Evolutionary conservation across 2,113 vertebrate species (phyloP).

Genomic region (Ptilonorhynchus violaceus): DNA sequence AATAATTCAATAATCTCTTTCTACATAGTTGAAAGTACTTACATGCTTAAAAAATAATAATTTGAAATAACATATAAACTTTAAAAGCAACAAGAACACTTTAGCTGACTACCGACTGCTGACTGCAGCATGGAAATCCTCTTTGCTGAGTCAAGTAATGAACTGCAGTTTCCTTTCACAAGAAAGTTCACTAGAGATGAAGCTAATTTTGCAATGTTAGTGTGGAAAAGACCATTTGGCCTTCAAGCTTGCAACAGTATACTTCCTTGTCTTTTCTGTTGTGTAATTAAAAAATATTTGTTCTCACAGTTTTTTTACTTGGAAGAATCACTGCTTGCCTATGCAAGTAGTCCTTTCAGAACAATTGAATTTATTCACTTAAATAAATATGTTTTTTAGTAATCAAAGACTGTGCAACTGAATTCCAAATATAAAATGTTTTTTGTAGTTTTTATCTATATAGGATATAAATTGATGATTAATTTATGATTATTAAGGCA

Average conservation of each 20-base stretch:
- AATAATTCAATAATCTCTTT: neutral
- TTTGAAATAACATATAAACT: neutral
- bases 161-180: slow-evolving; percentile 19
- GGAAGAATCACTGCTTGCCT: neutral
- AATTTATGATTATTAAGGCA: neutral
- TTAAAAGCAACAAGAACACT: neutral
- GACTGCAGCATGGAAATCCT: neutral
- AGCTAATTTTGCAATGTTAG: slow-evolving; percentile 7
- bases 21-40: neutral
- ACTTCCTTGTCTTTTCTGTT: neutral
- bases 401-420: neutral
- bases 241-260: neutral
- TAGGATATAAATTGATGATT: neutral
- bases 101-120: neutral
- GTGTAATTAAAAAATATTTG: neutral
- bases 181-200: slow-evolving; percentile 16
- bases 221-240: slow-evolving; percentile 18
- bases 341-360: neutral
- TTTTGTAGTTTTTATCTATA: neutral
- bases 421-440: neutral
- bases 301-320: neutral
- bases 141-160: neutral
- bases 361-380: neutral
- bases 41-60: neutral
- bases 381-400: neutral